Conservation (phyloP, 2,888 invertebrate species). For the Malthinus seriepunctatus region DNA sequence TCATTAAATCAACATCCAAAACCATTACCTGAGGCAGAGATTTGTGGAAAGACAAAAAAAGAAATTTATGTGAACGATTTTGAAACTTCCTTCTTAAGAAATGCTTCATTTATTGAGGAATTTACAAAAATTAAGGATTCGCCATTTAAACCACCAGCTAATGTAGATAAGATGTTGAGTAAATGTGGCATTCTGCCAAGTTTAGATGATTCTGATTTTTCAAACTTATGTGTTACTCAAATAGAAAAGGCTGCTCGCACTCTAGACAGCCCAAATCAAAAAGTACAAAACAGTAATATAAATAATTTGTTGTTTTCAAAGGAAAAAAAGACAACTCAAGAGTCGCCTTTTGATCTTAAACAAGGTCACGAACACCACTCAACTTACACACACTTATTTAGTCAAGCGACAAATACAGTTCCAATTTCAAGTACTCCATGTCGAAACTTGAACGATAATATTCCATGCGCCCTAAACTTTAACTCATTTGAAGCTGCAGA, state of each 20-base stretch:
- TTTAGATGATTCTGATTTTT: slow-evolving; percentile 19
- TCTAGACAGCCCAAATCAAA: slow-evolving; percentile 13
- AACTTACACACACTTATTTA: no score
- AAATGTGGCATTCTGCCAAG: slow-evolving; percentile 12
- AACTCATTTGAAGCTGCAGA: slow-evolving; percentile 6
- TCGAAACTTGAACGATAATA: neutral
- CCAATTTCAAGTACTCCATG: neutral
- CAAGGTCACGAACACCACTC: no score
- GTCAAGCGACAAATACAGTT: neutral
- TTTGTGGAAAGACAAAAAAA: no score
- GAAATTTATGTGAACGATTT: neutral
- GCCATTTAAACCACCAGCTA: slow-evolving; percentile 14
- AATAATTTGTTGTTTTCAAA: no score
- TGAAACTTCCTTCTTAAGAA: no score
- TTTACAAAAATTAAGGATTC: neutral
- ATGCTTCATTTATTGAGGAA: neutral
- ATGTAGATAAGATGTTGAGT: slow-evolving; percentile 9
- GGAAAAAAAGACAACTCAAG: no score
- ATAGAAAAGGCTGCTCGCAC: neutral
- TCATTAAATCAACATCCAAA: neutral
- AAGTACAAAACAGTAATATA: neutral
- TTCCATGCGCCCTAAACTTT: neutral
- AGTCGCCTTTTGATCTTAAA: no score
- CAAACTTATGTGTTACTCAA: slow-evolving; percentile 29
- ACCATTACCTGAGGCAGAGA: neutral